Percentiles rank a stretch among this genome's conserved stretches.
These are phyloP conservation scores for Solenopsis invicta DNA, from an alignment of 1,140 invertebrate genomes.

Conservation along the genomic window DNA sequence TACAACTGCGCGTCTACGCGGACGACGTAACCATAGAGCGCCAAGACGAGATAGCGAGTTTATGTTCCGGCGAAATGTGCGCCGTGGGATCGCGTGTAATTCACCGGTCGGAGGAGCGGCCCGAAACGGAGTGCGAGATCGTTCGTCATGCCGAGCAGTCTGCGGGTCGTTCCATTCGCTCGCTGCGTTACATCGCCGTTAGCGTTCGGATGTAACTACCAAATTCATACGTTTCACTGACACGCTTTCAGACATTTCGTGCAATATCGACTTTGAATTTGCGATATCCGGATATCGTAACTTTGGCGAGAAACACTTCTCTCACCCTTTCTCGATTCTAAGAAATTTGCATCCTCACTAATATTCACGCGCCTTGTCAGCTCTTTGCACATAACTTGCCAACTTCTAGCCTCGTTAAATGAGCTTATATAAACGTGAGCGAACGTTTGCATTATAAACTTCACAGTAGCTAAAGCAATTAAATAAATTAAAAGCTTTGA, in stretches of 20 bases:
- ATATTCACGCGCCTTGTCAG: neutral
- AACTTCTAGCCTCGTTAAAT: constrained; percentile 4
- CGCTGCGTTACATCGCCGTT: constrained; percentile 11
- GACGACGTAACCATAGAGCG: constrained; percentile 35
- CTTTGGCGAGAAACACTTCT: constrained; percentile 7
- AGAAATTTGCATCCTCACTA: constrained; percentile 11
- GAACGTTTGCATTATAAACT: constrained; percentile 11
- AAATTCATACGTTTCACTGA: constrained; percentile 43
- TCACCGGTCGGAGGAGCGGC: constrained; percentile 43
- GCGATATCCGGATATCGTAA: neutral
- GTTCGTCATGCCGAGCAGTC: constrained; percentile 23
- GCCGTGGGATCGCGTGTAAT: constrained; percentile 58
- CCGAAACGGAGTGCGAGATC: constrained; percentile 55
- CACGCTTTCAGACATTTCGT: constrained; percentile 4
- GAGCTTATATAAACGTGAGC: constrained; percentile 19
- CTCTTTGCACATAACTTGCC: neutral
- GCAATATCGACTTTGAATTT: constrained; percentile 13
- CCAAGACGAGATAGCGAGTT: constrained; percentile 63
- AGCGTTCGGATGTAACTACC: constrained; percentile 32
- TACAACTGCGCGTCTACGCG: constrained; percentile 46
- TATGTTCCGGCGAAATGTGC: constrained; percentile 53
- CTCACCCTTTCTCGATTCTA: neutral
- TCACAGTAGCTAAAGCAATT: neutral
- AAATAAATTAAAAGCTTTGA: neutral
- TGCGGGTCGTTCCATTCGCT: constrained; percentile 44